Evolutionary conservation across 2,113 vertebrate genomes (phyloP), one percentile per base, ranked within the genome.

Genomic region (Callipepla californica): DNA sequence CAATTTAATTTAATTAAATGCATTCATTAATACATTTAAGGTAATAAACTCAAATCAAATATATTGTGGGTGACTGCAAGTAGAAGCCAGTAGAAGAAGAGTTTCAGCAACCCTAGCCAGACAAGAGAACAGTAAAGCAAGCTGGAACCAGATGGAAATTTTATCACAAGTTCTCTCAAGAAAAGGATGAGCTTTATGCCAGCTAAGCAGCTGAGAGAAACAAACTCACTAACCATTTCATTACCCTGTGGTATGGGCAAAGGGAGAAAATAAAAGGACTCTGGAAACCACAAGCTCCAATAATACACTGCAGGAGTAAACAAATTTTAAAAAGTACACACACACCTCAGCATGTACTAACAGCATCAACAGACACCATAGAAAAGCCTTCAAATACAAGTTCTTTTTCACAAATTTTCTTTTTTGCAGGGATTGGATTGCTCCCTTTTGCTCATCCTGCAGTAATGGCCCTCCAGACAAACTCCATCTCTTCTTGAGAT

Each of bases 391-490:
- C 18, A 85, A 40, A 81, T 19, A 4, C 0, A 1, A 59, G 53
- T 34, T 2, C 13, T 87, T 65, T 47, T 12, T 34, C 53, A 40
- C 13, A 53, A 36, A 79, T 28, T 20, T 40, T 40, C 40, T 40
- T 40, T 40, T 40, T 45, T 44, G 14, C 9, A 34, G 3, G 2
- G 14, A 2, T 50, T 55, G 15, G 40, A 30, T 20, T 36, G 5
- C 13, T 91, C 34, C 55, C 26, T 48, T 13, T 21, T n/a, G 21
- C 1, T 1, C 15, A 63, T 3, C 26, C 32, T 8, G 4, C 26
- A 44, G 12, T 6, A 32, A 66, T 17, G 55, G 22, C 9, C 9
- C 0, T 0, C 59, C 5, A 4, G 13, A 6, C 13, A 45, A 53
- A 21, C 7, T 45, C 45, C 30, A 23, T 5, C 1, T 2, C 80